Percentiles rank a stretch among this genome's conserved stretches.
These are phyloP conservation scores for Sipha flava DNA, from an alignment of 1,140 invertebrate genomes.

Conservation along the genomic window DNA sequence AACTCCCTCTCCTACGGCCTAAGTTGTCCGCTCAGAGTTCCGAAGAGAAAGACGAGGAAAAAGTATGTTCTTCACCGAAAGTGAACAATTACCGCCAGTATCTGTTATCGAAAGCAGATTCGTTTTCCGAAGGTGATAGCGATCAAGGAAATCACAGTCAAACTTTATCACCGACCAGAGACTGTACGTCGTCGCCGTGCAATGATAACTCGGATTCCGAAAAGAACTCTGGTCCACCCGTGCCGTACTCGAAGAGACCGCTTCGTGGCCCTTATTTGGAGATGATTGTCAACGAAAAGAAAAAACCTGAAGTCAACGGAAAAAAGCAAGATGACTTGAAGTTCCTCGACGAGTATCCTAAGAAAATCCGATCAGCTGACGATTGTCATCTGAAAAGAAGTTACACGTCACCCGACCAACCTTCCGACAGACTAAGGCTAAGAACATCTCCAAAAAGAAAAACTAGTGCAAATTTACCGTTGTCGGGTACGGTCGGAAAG, in stretches of 20 bases:
- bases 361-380: conserved; percentile 43
- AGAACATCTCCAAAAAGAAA: conserved; percentile 45
- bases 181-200: conserved; percentile 42
- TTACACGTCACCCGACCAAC: conserved; percentile 34
- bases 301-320: conserved; percentile 51
- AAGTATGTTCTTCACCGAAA: conserved; percentile 6
- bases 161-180: conserved; percentile 41
- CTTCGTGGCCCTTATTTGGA: conserved; percentile 70
- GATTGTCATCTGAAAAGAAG: conserved; percentile 44
- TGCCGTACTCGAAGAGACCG: conserved; percentile 63
- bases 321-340: conserved; percentile 48
- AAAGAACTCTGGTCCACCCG: conserved; percentile 35
- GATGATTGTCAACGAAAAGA: conserved; percentile 76
- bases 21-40: conserved; percentile 59
- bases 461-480: conserved; percentile 48
- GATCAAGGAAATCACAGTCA: conserved; percentile 42
- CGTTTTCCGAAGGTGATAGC: conserved; percentile 52
- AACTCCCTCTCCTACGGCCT: conserved; percentile 40
- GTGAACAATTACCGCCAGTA: conserved; percentile 25
- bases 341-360: conserved; percentile 43
- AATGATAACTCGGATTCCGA: conserved; percentile 41
- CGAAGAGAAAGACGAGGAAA: conserved; percentile 58
- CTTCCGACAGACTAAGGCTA: background rate
- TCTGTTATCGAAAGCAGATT: conserved; percentile 45
- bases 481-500: conserved; percentile 39